A percentile compares a stretch with the other conserved stretches of the same genome.
Conservation (phyloP, 1,140 invertebrate genomes). For the Brachionus koreanus region DNA sequence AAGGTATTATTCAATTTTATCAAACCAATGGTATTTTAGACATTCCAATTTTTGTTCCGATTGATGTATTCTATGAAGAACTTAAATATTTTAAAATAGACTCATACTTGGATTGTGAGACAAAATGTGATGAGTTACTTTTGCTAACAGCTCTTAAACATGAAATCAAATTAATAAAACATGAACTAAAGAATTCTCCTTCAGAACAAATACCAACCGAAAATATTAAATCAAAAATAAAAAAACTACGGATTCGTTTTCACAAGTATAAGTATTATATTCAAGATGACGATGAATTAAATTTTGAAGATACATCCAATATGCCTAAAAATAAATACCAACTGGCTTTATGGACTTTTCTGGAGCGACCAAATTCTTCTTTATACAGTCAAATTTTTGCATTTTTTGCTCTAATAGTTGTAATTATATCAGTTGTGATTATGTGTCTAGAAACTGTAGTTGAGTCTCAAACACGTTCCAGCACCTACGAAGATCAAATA, state of each 20-base stretch:
- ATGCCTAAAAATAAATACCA: constrained; percentile 19
- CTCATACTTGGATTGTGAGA: neutral
- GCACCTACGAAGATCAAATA: neutral
- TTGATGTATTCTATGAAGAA: constrained; percentile 39
- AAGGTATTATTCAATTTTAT: constrained; percentile 37
- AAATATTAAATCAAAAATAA: neutral
- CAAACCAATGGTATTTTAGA: constrained; percentile 18
- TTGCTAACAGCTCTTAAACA: constrained; percentile 7
- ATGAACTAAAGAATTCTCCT: neutral
- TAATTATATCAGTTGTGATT: constrained; percentile 87
- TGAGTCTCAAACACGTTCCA: neutral
- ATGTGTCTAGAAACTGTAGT: constrained; percentile 74
- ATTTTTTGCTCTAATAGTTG: neutral
- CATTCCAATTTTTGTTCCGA: constrained; percentile 8
- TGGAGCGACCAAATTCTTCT: neutral
- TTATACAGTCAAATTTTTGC: neutral
- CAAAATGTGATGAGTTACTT: constrained; percentile 34
- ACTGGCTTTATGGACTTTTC: neutral
- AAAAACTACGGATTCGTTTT: neutral
- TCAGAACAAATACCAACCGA: neutral
- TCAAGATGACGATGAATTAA: neutral
- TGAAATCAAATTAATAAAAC: constrained; percentile 8
- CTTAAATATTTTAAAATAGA: constrained; percentile 14
- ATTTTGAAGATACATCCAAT: neutral
- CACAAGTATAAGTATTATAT: constrained; percentile 21